Conservation (phyloP, 2,888 invertebrate species). For the Stenichneumon culpator region DNA sequence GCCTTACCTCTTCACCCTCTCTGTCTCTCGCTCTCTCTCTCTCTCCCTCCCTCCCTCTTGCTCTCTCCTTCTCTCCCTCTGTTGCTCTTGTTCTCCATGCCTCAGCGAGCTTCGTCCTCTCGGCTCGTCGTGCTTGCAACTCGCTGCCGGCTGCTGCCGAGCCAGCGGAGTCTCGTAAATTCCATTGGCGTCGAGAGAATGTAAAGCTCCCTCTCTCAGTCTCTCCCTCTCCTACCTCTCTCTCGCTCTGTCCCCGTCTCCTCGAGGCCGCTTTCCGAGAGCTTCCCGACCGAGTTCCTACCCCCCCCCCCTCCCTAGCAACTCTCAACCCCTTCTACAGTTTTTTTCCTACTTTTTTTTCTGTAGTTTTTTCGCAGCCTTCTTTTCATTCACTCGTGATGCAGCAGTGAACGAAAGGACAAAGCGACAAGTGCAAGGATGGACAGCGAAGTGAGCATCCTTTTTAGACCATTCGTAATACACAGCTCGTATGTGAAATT, state of each 20-base stretch:
- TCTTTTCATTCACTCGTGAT: neutral
- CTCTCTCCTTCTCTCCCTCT: slow-evolving; percentile 3
- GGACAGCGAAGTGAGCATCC: slow-evolving; percentile 9
- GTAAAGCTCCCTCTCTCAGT: slow-evolving; percentile 59
- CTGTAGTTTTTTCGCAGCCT: slow-evolving; percentile 16
- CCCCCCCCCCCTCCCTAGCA: slow-evolving; percentile 13
- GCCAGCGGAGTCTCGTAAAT: slow-evolving; percentile 64
- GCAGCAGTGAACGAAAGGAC: slow-evolving; percentile 13
- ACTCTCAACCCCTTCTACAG: slow-evolving; percentile 37
- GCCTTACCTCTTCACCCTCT: slow-evolving; percentile 6
- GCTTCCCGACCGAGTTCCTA: slow-evolving; percentile 52
- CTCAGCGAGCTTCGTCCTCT: slow-evolving; percentile 50
- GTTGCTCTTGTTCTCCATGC: slow-evolving; percentile 35
- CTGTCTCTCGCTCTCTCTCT: neutral
- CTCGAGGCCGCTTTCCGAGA: slow-evolving; percentile 60
- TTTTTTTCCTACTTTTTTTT: slow-evolving; percentile 8
- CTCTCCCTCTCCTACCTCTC: neutral
- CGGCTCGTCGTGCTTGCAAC: slow-evolving; percentile 53
- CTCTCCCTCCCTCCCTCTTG: neutral
- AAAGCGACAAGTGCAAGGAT: slow-evolving; percentile 24
- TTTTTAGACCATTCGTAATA: neutral
- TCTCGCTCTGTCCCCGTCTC: slow-evolving; percentile 27
- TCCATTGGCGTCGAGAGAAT: slow-evolving; percentile 69
- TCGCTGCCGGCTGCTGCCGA: slow-evolving; percentile 42
- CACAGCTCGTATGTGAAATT: neutral